Percentiles rank a stretch among this genome's conserved stretches.
phyloP scores from a whole-genome alignment of 2,113 vertebrate genomes.

The Cacatua alba region DNA sequence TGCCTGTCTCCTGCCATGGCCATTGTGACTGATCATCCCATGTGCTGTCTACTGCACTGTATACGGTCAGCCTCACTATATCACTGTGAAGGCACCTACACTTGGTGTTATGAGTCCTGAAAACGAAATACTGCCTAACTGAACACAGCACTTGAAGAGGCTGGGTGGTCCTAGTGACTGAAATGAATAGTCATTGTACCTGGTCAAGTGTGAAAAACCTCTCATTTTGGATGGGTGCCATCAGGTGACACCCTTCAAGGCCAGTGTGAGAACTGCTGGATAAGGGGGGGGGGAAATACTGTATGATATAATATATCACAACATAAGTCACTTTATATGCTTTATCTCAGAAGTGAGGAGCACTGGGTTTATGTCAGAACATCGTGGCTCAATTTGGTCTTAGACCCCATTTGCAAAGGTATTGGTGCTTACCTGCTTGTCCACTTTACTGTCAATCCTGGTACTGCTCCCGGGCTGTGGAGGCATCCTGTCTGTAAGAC shows the following conservation, averaged over 20 bases:
- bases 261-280: not conserved
- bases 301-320: not conserved
- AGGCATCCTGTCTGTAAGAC: not conserved
- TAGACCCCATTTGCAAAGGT: not conserved
- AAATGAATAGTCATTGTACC: not conserved
- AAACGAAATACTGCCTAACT: not conserved
- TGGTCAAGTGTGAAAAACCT: not conserved
- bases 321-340: not conserved
- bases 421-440: not conserved
- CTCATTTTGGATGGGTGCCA: not conserved
- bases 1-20: not conserved
- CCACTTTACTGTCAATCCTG: not conserved
- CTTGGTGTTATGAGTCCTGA: not conserved
- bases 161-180: not conserved
- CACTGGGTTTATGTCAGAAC: not conserved
- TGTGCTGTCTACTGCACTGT: accelerated
- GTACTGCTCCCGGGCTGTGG: not conserved
- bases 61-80: not conserved
- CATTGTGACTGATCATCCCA: not conserved
- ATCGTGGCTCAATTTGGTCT: not conserved
- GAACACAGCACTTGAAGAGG: not conserved
- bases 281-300: not conserved
- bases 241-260: not conserved
- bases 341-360: not conserved
- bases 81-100: not conserved